These are phyloP conservation scores for Mus pahari DNA, from an alignment of 2,113 vertebrate species.

Conservation along the genomic window DNA sequence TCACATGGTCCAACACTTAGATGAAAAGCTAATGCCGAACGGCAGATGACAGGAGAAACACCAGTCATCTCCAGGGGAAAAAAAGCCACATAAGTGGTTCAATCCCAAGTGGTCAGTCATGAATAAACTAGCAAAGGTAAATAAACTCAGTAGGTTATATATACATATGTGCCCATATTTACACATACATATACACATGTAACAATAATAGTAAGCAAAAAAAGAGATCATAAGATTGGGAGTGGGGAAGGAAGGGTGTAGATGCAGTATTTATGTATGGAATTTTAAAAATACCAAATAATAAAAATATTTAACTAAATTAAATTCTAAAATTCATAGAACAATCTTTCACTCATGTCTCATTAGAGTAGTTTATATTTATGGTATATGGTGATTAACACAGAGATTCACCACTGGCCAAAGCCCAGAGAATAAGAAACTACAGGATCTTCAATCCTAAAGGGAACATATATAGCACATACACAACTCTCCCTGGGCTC, in stretches of 20 bases:
- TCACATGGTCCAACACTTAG: background rate
- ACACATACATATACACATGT: background rate
- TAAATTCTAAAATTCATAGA: background rate
- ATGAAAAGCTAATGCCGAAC: background rate
- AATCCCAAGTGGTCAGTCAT: background rate
- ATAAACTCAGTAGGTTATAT: background rate
- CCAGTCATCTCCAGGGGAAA: background rate
- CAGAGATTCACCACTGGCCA: background rate
- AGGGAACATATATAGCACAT: background rate
- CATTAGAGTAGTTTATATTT: background rate
- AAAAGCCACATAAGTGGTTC: background rate
- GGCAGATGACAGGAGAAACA: background rate
- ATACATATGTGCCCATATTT: background rate
- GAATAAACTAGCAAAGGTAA: background rate
- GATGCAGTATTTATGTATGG: background rate
- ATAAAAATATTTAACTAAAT: background rate
- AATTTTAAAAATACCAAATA: background rate
- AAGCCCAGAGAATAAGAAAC: background rate
- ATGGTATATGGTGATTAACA: background rate
- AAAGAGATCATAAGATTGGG: background rate
- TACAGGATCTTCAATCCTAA: background rate
- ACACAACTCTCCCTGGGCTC: background rate
- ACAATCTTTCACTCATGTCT: background rate
- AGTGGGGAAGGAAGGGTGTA: background rate
- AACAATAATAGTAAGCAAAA: background rate